A percentile compares a stretch with the other conserved stretches of the same genome.
Evolutionary conservation across 2,113 vertebrate genomes (phyloP).

Genomic region (Sceloporus tristichus): DNA sequence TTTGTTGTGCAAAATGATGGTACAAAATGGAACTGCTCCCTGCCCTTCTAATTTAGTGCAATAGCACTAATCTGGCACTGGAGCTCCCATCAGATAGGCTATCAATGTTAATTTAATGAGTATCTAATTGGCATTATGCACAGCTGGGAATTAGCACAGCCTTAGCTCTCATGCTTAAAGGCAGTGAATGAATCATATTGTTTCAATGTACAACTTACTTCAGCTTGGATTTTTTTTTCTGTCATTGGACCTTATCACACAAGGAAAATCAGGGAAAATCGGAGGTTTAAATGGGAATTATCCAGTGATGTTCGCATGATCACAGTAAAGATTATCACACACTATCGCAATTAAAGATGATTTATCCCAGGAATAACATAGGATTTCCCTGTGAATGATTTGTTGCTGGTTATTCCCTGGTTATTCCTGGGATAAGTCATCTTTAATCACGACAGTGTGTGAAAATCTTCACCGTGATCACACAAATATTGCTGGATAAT

Average conservation of each 20-base stretch:
- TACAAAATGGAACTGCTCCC: neutral
- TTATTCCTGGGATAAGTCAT: too few species aligned
- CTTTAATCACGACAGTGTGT: too few species aligned
- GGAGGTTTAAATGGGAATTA: too few species aligned
- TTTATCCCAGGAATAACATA: too few species aligned
- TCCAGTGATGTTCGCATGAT: too few species aligned
- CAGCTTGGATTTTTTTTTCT: neutral
- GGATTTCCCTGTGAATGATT: too few species aligned
- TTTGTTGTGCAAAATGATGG: neutral
- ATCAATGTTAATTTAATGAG: constrained; percentile 35
- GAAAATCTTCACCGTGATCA: too few species aligned
- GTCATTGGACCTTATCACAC: neutral
- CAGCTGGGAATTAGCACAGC: constrained; percentile 29
- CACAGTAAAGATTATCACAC: too few species aligned
- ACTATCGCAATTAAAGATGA: too few species aligned
- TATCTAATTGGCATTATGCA: constrained; percentile 38
- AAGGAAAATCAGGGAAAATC: too few species aligned
- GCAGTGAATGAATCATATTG: constrained; percentile 13
- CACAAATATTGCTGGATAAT: too few species aligned
- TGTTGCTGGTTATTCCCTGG: too few species aligned
- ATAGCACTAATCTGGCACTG: constrained; percentile 18
- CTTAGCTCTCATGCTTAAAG: constrained; percentile 30
- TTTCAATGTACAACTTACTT: neutral
- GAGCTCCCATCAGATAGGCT: constrained; percentile 32
- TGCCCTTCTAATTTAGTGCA: constrained; percentile 18